Evolutionary conservation across 1,140 invertebrate genomes (phyloP).

Genomic region (Drosophila chauvacae): DNA sequence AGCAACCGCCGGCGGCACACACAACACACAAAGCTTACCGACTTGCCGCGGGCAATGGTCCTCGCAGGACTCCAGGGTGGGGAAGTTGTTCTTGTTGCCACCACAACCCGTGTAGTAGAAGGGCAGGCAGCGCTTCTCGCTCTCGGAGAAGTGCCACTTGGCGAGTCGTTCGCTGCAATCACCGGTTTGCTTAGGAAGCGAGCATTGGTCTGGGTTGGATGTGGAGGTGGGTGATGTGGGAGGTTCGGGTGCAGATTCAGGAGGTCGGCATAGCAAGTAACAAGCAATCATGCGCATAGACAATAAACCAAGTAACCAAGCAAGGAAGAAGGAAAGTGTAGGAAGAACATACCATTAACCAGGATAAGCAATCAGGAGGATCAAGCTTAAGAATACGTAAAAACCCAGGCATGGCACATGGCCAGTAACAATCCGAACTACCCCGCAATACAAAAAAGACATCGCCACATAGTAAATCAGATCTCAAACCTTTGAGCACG

Average conservation of each 20-base stretch:
- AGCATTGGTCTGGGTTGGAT: slow-evolving; percentile 89
- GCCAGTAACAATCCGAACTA: slow-evolving; percentile 7
- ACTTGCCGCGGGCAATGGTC: slow-evolving; percentile 91
- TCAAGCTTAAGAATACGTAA: slow-evolving; percentile 34
- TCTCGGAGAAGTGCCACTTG: slow-evolving; percentile 94
- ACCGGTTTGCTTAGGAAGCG: slow-evolving; percentile 90
- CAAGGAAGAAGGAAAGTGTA: slow-evolving; percentile 38
- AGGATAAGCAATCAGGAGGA: slow-evolving; percentile 33
- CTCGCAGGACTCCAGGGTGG: slow-evolving; percentile 91
- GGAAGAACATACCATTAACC: slow-evolving; percentile 67
- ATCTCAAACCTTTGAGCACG: slow-evolving; percentile 88
- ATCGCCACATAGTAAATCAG: slow-evolving; percentile 14
- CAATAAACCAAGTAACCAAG: slow-evolving; percentile 58
- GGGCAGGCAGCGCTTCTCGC: slow-evolving; percentile 94
- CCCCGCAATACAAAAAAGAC: slow-evolving; percentile 15
- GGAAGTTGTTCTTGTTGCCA: slow-evolving; percentile 95
- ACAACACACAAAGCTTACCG: slow-evolving; percentile 87
- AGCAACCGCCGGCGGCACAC: slow-evolving; percentile 44
- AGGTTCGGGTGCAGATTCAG: slow-evolving; percentile 32
- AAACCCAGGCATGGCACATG: slow-evolving; percentile 24
- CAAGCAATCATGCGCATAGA: slow-evolving; percentile 69
- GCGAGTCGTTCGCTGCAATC: slow-evolving; percentile 91
- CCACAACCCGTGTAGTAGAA: slow-evolving; percentile 98
- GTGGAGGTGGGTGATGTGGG: slow-evolving; percentile 38
- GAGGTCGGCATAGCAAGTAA: slow-evolving; percentile 56